Conservation (phyloP, 2,113 vertebrate species). For the Crotalus tigris region DNA sequence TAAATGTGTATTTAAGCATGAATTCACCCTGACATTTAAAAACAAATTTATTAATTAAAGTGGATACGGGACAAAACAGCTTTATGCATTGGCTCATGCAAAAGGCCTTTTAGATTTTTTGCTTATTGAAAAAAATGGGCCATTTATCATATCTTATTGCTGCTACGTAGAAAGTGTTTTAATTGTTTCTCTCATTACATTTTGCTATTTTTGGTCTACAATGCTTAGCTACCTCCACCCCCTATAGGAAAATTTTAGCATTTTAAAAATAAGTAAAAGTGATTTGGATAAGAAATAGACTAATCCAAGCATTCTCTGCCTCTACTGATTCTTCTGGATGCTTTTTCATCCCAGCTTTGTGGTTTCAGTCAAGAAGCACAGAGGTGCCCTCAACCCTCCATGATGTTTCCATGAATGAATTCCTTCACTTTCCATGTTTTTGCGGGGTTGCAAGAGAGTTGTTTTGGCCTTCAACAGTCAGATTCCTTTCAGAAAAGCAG, state of each 20-base stretch:
- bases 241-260: background rate
- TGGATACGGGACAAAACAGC: background rate
- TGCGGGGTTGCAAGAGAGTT: background rate
- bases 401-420: background rate
- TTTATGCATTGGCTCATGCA: background rate
- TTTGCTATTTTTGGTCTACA: background rate
- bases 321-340: background rate
- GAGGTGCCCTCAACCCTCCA: background rate
- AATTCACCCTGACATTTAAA: background rate
- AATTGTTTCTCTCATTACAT: background rate
- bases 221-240: background rate
- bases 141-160: background rate
- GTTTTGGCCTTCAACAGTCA: background rate
- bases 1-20: background rate
- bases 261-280: background rate
- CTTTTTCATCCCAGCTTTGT: background rate
- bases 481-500: background rate
- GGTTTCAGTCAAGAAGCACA: background rate
- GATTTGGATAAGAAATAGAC: background rate
- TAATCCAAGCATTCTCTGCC: background rate
- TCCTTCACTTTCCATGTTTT: background rate
- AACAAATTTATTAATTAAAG: background rate
- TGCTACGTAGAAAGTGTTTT: background rate
- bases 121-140: background rate
- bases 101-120: background rate